These are phyloP conservation scores for Leptopterna dolabrata DNA, from an alignment of 2,888 invertebrate species.

Conservation along the genomic window DNA sequence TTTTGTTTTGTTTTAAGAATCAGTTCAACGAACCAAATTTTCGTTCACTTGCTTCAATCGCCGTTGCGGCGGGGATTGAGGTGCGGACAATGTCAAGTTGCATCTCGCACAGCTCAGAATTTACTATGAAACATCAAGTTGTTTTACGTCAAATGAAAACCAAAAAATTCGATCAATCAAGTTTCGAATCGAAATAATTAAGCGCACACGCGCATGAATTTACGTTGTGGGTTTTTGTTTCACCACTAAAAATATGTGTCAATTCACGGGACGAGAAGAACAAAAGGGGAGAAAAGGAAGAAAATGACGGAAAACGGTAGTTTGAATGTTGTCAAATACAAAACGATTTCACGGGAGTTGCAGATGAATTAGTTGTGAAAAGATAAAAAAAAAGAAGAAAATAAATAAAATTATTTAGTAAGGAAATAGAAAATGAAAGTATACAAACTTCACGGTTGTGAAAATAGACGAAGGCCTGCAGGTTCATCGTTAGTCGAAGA, in stretches of 20 bases:
- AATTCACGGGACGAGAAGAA: too few relatives aligned
- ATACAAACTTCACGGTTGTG: slow-evolving; percentile 46
- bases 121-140: not conserved
- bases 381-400: not conserved
- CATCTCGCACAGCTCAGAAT: slow-evolving; percentile 40
- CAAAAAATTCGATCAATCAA: not conserved
- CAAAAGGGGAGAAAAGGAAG: too few relatives aligned
- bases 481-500: slow-evolving; percentile 15
- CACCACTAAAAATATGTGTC: too few relatives aligned
- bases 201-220: not conserved
- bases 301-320: too few relatives aligned
- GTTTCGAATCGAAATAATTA: not conserved
- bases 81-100: slow-evolving; percentile 41
- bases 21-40: not conserved
- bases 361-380: not conserved
- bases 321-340: too few relatives aligned
- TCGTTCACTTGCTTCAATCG: not conserved
- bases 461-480: slow-evolving; percentile 46
- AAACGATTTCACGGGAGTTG: too few relatives aligned
- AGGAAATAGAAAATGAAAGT: slow-evolving; percentile 14
- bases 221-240: too few relatives aligned
- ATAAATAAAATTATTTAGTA: not conserved
- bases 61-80: not conserved
- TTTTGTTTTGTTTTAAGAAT: not conserved
- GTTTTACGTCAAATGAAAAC: too few relatives aligned